phyloP scores from a whole-genome alignment of 2,797 vertebrate genomes.

The Crax fasciolata region DNA sequence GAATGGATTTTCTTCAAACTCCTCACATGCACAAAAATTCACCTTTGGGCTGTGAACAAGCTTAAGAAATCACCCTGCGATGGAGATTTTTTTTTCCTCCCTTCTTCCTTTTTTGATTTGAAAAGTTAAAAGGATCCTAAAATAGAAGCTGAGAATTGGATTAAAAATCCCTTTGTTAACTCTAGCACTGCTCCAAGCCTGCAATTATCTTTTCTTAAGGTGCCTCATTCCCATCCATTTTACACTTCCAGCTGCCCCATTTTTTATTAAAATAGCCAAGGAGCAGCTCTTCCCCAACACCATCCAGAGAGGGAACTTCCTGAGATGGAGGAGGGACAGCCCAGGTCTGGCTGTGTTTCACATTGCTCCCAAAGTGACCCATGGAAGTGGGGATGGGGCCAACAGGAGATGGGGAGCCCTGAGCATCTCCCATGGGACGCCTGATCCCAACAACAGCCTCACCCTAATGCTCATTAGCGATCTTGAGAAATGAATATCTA shows the following conservation, averaged over 20 bases:
- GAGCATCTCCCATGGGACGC: neutral
- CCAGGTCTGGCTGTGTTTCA: neutral
- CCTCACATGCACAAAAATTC: conserved; percentile 50
- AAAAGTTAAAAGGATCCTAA: conserved; percentile 63
- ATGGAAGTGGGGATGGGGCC: neutral
- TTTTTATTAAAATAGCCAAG: conserved; percentile 14
- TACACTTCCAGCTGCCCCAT: neutral
- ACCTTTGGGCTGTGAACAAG: conserved; percentile 70
- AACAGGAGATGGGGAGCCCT: neutral
- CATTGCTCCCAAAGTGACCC: neutral
- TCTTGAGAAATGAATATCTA: neutral
- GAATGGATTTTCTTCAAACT: conserved; percentile 73
- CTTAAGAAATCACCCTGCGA: conserved; percentile 55
- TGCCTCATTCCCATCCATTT: conserved; percentile 10
- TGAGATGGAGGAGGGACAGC: neutral
- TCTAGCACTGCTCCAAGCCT: conserved; percentile 41
- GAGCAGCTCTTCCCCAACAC: neutral
- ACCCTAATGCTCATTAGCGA: neutral
- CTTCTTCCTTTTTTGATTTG: neutral
- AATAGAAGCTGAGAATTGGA: conserved; percentile 63
- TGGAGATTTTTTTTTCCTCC: neutral
- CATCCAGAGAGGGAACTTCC: neutral
- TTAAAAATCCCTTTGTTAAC: conserved; percentile 44
- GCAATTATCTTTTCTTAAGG: conserved; percentile 51
- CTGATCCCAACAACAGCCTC: neutral